Conservation (phyloP, 2,113 vertebrate genomes). For the Pelmatolapia mariae region DNA sequence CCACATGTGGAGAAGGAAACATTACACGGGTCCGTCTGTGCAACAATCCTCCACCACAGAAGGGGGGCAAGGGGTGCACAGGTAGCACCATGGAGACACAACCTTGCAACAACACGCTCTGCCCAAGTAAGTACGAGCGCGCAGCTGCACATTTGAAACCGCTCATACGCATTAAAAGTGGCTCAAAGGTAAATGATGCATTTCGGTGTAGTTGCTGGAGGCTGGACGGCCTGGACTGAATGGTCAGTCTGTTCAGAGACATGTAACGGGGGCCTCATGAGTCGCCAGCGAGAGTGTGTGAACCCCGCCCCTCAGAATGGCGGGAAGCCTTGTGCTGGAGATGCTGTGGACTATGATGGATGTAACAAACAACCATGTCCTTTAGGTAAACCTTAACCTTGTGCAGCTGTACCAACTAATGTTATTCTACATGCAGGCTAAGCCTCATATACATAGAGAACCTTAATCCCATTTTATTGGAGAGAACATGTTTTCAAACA, state of each 20-base stretch:
- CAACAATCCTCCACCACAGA: constrained; percentile 85
- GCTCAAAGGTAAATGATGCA: neutral
- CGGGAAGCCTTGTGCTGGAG: constrained; percentile 83
- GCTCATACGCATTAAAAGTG: neutral
- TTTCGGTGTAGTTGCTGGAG: constrained; percentile 79
- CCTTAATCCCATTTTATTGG: neutral
- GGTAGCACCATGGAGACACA: constrained; percentile 80
- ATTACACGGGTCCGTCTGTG: constrained; percentile 90
- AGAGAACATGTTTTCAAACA: neutral
- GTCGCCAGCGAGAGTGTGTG: constrained; percentile 81
- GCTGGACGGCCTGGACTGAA: constrained; percentile 89
- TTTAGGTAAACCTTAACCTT: constrained; percentile 51
- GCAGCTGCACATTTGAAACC: neutral
- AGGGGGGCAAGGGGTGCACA: constrained; percentile 80
- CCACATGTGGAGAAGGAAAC: constrained; percentile 84
- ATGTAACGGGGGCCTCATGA: constrained; percentile 87
- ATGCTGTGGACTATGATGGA: constrained; percentile 77
- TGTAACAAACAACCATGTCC: constrained; percentile 87
- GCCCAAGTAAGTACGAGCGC: constrained; percentile 75
- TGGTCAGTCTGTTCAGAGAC: constrained; percentile 88
- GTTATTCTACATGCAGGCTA: neutral
- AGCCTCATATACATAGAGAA: neutral
- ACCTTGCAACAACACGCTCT: constrained; percentile 77
- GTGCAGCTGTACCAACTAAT: neutral
- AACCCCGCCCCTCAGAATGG: constrained; percentile 83